phyloP scores from a whole-genome alignment of 1,140 invertebrate species.

The Aphis gossypii region DNA sequence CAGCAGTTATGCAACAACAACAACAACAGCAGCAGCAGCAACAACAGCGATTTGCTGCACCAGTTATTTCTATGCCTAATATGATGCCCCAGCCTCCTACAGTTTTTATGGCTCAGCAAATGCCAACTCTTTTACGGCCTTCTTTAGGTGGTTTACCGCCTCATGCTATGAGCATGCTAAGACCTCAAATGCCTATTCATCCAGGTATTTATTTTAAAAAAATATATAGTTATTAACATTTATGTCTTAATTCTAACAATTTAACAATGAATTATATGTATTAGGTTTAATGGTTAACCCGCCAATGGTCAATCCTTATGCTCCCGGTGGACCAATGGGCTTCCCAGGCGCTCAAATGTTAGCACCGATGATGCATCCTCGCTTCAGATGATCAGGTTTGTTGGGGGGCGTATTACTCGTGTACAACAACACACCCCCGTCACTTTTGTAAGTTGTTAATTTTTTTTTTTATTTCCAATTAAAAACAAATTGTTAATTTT shows the following conservation, averaged over 20 bases:
- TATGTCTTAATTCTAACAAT: background rate
- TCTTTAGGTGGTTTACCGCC: constrained; percentile 48
- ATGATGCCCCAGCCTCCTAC: constrained; percentile 54
- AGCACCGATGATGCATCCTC: constrained; percentile 76
- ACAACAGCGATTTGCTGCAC: constrained; percentile 34
- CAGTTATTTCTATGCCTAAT: constrained; percentile 53
- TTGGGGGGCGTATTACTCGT: constrained; percentile 62
- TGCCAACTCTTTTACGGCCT: constrained; percentile 52
- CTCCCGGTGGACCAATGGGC: constrained; percentile 68
- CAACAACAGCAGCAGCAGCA: constrained; percentile 38
- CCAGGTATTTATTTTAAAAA: constrained; percentile 32
- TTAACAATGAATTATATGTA: constrained; percentile 58
- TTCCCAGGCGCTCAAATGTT: constrained; percentile 71
- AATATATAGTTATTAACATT: background rate
- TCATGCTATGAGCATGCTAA: constrained; percentile 54
- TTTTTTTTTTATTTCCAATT: constrained; percentile 37
- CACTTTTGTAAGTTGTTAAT: constrained; percentile 46
- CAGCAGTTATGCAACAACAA: constrained; percentile 55
- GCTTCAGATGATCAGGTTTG: constrained; percentile 78
- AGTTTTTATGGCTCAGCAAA: constrained; percentile 56
- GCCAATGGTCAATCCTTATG: constrained; percentile 72
- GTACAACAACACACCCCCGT: constrained; percentile 59
- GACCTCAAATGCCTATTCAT: constrained; percentile 55
- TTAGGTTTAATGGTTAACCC: constrained; percentile 73
- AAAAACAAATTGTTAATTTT: constrained; percentile 49